Evolutionary conservation across 1,140 invertebrate genomes (phyloP).

Genomic region (Charaxes varanes): DNA sequence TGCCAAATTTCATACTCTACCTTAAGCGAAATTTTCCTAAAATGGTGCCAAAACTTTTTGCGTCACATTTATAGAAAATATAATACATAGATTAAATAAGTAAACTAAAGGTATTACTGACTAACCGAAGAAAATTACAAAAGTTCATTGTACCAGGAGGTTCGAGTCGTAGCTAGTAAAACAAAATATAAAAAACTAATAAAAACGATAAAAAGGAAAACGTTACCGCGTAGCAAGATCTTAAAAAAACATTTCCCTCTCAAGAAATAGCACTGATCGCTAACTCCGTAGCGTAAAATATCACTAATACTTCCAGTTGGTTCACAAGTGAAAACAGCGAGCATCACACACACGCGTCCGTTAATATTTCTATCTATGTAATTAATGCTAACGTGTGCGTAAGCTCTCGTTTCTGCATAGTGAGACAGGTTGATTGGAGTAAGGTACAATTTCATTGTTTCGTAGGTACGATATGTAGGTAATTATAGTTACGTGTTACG

Average conservation of each 20-base stretch:
- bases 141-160: too few species aligned
- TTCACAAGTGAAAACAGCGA: constrained; percentile 27
- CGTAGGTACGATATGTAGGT: constrained; percentile 1
- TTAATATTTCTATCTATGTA: constrained; percentile 12
- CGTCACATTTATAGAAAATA: too few species aligned
- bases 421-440: constrained; percentile 18
- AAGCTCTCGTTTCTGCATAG: constrained; percentile 28
- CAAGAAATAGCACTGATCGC: constrained; percentile 14
- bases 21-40: too few species aligned
- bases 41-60: too few species aligned
- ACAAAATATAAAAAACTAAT: constrained; percentile 11
- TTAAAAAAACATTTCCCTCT: constrained; percentile 19
- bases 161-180: too few species aligned
- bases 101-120: too few species aligned
- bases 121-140: too few species aligned
- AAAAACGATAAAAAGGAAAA: constrained; percentile 17
- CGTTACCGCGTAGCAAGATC: constrained; percentile 2
- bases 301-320: constrained; percentile 28
- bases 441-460: constrained; percentile 14
- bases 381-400: constrained; percentile 21
- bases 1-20: too few species aligned
- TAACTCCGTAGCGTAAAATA: constrained; percentile 16
- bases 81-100: too few species aligned
- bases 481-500: constrained; percentile 1
- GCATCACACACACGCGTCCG: constrained; percentile 13